phyloP scores from a whole-genome alignment of 2,797 vertebrate species.

The Paratrypauchen microcephalus region DNA sequence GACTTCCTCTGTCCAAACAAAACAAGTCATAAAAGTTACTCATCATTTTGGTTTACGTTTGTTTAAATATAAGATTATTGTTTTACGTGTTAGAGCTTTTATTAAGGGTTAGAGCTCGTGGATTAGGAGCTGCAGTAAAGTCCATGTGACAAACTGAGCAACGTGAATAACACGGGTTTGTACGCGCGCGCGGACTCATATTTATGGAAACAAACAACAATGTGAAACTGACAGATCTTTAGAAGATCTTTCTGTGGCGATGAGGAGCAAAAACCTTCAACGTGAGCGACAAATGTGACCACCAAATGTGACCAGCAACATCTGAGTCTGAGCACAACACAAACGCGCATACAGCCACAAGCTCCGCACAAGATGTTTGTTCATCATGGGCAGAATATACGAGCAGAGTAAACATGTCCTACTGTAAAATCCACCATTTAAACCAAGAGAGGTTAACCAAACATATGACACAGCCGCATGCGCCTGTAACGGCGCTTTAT shows the following conservation, averaged over 20 bases:
- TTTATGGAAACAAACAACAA: slow-evolving; percentile 34
- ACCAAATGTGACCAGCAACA: slow-evolving; percentile 50
- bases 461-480: slow-evolving; percentile 4
- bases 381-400: not conserved
- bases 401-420: accelerated
- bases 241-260: not conserved
- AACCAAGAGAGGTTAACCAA: not conserved
- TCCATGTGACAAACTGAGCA: slow-evolving; percentile 5
- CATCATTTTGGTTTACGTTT: not conserved
- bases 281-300: slow-evolving; percentile 32
- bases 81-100: not conserved
- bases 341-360: slow-evolving; percentile 51
- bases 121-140: not conserved
- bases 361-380: not conserved
- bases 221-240: slow-evolving; percentile 18
- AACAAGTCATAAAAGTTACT: not conserved
- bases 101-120: too few species aligned
- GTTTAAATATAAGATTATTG: not conserved
- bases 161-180: slow-evolving; percentile 33
- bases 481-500: slow-evolving; percentile 20
- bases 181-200: slow-evolving; percentile 58
- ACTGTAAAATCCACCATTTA: too few species aligned
- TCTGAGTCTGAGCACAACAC: slow-evolving; percentile 26
- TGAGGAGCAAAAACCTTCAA: not conserved
- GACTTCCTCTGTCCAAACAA: slow-evolving; percentile 46